A percentile compares a stretch with the other conserved stretches of the same genome.
These are phyloP conservation scores for Idaea straminata DNA, from an alignment of 2,888 invertebrate species.

Conservation along the genomic window DNA sequence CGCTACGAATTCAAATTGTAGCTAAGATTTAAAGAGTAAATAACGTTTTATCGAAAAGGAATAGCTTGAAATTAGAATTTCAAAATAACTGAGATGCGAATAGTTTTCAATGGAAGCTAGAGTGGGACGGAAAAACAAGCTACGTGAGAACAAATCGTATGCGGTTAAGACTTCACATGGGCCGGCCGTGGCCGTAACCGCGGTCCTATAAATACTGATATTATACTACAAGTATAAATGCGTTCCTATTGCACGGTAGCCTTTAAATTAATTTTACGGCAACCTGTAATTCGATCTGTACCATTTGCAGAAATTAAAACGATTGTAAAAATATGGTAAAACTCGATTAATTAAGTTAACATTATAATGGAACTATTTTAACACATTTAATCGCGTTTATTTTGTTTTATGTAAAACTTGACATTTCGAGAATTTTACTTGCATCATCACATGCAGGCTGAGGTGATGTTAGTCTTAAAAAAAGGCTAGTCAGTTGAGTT, in stretches of 20 bases:
- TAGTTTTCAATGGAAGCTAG: constrained; percentile 34
- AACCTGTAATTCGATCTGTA: constrained; percentile 38
- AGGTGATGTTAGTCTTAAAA: too few relatives aligned
- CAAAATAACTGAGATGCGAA: constrained; percentile 45
- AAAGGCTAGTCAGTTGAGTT: too few relatives aligned
- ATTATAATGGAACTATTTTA: too few relatives aligned
- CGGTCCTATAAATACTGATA: constrained; percentile 47
- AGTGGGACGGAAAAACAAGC: constrained; percentile 54
- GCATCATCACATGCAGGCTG: too few relatives aligned
- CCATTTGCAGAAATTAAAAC: constrained; percentile 18
- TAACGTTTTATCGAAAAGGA: constrained; percentile 47
- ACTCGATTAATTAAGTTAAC: too few relatives aligned
- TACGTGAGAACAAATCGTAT: constrained; percentile 65
- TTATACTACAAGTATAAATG: constrained; percentile 45
- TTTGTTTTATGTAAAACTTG: too few relatives aligned
- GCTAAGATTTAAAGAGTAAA: constrained; percentile 32
- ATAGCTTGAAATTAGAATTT: constrained; percentile 39
- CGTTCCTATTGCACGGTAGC: constrained; percentile 47
- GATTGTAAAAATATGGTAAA: not conserved
- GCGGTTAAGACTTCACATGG: constrained; percentile 55
- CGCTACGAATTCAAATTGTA: constrained; percentile 23
- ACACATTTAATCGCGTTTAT: too few relatives aligned
- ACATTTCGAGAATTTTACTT: too few relatives aligned
- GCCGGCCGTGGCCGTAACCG: constrained; percentile 44
- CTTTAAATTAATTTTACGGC: constrained; percentile 51